These are phyloP conservation scores for Cheilinus undulatus DNA, from an alignment of 2,113 vertebrate species.

Conservation along the genomic window DNA sequence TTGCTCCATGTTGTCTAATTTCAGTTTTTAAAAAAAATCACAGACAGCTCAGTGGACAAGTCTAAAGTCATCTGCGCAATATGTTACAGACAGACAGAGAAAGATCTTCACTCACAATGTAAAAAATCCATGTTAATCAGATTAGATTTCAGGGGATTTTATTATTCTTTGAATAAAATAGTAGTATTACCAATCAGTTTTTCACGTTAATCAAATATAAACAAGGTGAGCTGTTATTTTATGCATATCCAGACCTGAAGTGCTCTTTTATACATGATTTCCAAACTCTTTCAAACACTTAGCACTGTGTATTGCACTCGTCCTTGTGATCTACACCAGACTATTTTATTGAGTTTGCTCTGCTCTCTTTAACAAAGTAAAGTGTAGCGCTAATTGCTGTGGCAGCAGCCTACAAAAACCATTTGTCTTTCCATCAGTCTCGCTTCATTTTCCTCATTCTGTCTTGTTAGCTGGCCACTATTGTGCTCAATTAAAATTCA, in stretches of 20 bases:
- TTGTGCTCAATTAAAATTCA: conserved; percentile 82
- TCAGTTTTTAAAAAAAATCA: too few relatives aligned
- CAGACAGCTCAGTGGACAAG: too few relatives aligned
- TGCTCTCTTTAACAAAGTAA: conserved; percentile 45
- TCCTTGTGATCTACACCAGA: conserved; percentile 7
- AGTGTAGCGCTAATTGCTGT: conserved; percentile 55
- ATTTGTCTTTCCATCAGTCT: conserved; percentile 78
- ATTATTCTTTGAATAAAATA: neutral
- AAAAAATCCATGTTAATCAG: too few relatives aligned
- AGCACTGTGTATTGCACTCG: neutral
- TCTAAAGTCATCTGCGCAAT: too few relatives aligned
- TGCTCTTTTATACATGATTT: neutral
- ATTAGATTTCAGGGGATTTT: neutral
- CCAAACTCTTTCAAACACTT: neutral
- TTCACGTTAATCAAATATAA: neutral
- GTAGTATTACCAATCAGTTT: neutral
- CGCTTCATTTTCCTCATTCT: conserved; percentile 73
- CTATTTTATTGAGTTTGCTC: conserved; percentile 19
- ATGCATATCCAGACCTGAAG: too few relatives aligned
- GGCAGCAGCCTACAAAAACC: conserved; percentile 68
- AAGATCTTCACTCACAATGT: too few relatives aligned
- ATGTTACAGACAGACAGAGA: too few relatives aligned
- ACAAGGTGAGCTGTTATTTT: too few relatives aligned
- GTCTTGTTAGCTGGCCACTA: conserved; percentile 62
- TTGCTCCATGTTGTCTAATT: too few relatives aligned